Evolutionary conservation across 2,888 invertebrate species (phyloP), one percentile per base, ranked within the genome.

Genomic region (Anaspis maculata): DNA sequence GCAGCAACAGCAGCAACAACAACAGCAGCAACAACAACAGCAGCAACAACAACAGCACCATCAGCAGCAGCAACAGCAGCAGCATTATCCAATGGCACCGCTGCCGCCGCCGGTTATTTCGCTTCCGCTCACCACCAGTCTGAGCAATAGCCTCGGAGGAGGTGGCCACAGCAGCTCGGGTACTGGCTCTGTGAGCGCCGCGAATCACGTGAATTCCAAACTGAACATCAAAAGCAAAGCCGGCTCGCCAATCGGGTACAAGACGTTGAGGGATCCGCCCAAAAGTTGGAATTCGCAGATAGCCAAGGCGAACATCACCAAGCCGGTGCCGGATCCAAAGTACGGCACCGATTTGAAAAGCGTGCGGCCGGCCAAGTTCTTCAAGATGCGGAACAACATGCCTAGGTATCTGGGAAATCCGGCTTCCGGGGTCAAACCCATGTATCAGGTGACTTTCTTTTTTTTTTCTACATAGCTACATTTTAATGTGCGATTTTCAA

Each of bases 231-330:
- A 27, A 7, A 31, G 6, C 14, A 34, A 27, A 31, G 10, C 7
- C 24, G 55, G 48, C 31, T 51, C 66, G 13, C 60, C 69, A 1
- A 59, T 68, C 4, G 71, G 72, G 1, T 76, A 76, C 47, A 77
- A 75, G 48, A 76, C 76, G 1, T 56, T 75, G 6, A 64, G 73
- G 12, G 70, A 71, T 46, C 73, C 76, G 0, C 74, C 76, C 0
- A 74, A 73, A 50, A 69, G 70, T 10, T 76, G 76, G 76, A 76
- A 76, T 54, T 75, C 75, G 2, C 73, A 72, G 25, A 61, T 75
- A 21, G 68, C 73, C 2, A 66, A 71, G 39, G 68, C 69, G 30
- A 66, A 68, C 46, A 56, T 62, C 22, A 19, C 19, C 19, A 6
- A 5, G 5, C 5, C 5, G 19, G 19, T 5, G 5, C 5, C 5